phyloP scores from a whole-genome alignment of 2,797 vertebrate genomes.

The Thamnophis elegans region DNA sequence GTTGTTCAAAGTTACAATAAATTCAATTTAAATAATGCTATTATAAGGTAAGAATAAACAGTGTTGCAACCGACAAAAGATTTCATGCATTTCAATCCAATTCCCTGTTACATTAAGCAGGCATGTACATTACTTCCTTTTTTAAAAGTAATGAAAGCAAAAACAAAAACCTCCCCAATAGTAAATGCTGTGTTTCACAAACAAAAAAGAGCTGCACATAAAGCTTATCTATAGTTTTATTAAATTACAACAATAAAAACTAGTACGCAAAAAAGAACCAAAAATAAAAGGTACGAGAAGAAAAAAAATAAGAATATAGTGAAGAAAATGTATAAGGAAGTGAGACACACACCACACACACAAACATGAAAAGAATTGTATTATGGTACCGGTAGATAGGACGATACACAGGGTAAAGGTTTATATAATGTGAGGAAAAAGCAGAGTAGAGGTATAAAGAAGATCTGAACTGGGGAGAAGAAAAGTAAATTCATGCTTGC shows the following conservation, averaged over 20 bases:
- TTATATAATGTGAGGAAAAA: background rate
- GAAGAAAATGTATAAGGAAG: background rate
- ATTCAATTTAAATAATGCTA: no score
- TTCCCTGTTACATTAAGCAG: background rate
- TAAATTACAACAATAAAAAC: background rate
- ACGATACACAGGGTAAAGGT: background rate
- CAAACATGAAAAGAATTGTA: background rate
- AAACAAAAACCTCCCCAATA: background rate
- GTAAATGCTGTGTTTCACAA: background rate
- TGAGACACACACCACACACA: background rate
- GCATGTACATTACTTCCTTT: background rate
- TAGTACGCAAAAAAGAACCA: background rate
- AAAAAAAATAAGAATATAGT: background rate
- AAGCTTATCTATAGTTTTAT: background rate
- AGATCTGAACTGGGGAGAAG: background rate
- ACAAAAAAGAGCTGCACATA: background rate
- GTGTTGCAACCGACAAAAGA: background rate
- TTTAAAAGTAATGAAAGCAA: background rate
- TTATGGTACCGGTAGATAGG: background rate
- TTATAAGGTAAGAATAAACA: background rate
- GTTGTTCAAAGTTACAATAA: background rate
- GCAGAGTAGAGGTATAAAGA: background rate
- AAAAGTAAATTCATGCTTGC: background rate
- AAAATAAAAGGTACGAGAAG: background rate
- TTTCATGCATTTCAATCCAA: background rate